Conservation (phyloP, 2,113 vertebrate genomes). For the Spea bombifrons region DNA sequence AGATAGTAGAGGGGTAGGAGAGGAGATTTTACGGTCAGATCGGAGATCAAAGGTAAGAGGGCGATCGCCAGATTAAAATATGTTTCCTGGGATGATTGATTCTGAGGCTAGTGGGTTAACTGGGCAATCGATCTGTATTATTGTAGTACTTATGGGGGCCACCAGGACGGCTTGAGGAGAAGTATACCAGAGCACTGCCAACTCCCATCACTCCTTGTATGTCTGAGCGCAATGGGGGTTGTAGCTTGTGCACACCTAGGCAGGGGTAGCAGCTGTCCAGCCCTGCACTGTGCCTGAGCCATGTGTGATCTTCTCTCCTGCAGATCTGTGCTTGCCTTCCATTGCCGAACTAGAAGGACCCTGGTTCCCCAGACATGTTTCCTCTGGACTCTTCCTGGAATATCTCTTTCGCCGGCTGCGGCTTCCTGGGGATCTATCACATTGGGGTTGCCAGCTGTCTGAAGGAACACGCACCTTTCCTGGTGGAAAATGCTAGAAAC, state of each 20-base stretch:
- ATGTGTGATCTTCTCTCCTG: neutral
- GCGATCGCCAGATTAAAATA: no score
- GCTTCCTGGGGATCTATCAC: slow-evolving; percentile 94
- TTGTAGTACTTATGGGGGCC: neutral
- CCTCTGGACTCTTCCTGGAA: slow-evolving; percentile 85
- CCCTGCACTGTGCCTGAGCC: neutral
- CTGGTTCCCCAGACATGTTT: slow-evolving; percentile 70
- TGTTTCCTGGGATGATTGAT: no score
- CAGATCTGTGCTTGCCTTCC: slow-evolving; percentile 3
- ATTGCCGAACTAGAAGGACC: neutral
- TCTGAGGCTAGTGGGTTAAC: neutral
- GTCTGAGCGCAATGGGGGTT: neutral
- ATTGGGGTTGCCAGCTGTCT: slow-evolving; percentile 92
- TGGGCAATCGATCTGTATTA: neutral
- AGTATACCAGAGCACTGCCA: no score
- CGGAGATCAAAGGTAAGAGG: no score
- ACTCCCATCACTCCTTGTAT: no score
- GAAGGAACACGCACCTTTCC: slow-evolving; percentile 84
- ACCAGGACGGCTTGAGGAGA: no score
- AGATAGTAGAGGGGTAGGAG: neutral
- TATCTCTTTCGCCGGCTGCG: slow-evolving; percentile 95
- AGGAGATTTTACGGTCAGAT: no score
- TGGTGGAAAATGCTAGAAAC: slow-evolving; percentile 83
- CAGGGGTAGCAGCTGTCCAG: neutral
- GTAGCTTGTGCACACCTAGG: neutral